phyloP scores from a whole-genome alignment of 2,113 vertebrate species.

The Chlorodrepanis virens region DNA sequence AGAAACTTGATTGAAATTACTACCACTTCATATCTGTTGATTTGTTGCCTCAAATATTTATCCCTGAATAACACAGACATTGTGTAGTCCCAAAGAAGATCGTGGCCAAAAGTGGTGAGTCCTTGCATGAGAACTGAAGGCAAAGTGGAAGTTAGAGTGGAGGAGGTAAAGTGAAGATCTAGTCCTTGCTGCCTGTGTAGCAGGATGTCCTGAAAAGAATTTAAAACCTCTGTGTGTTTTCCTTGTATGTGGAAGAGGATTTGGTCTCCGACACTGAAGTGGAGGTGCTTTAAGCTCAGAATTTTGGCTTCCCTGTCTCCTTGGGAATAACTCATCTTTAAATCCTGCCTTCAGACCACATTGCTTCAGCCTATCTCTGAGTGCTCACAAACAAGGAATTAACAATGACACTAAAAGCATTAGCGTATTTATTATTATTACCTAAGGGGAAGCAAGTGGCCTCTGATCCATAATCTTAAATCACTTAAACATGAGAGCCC shows the following conservation, averaged over 20 bases:
- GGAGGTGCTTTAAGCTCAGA: background rate
- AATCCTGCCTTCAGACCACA: background rate
- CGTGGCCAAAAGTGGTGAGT: background rate
- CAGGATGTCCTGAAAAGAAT: background rate
- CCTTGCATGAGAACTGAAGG: background rate
- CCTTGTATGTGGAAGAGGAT: background rate
- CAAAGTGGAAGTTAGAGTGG: background rate
- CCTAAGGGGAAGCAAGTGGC: slow-evolving; percentile 24
- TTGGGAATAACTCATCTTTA: background rate
- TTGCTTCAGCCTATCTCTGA: background rate
- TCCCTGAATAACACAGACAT: background rate
- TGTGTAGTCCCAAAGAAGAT: background rate
- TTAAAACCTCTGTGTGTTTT: background rate
- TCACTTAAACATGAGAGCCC: slow-evolving; percentile 22
- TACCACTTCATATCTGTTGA: background rate
- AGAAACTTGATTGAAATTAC: background rate
- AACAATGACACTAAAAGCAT: slow-evolving; percentile 41
- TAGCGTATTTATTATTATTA: slow-evolving; percentile 53
- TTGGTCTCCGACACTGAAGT: background rate
- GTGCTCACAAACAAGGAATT: slow-evolving; percentile 41
- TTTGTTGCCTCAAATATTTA: background rate
- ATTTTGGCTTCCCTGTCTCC: background rate
- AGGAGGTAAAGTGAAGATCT: background rate
- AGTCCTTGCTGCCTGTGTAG: background rate
- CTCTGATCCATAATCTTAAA: slow-evolving; percentile 51